Conservation (phyloP, 2,113 vertebrate species). For the Leptodactylus fuscus region DNA sequence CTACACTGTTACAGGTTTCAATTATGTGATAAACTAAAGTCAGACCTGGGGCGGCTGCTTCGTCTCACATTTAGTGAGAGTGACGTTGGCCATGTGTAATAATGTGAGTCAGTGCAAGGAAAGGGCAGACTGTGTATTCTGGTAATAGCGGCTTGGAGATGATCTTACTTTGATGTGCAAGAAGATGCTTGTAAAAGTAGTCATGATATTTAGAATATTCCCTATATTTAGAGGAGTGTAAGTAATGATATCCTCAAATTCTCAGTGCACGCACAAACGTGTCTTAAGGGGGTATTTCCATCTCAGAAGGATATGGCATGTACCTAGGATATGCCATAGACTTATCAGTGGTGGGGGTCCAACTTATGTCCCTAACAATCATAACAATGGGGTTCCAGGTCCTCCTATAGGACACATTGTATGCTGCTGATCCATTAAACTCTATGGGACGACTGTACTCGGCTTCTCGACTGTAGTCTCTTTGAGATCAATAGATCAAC, state of each 20-base stretch:
- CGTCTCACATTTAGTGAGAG: conserved; percentile 62
- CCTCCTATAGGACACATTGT: no score
- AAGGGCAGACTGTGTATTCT: conserved; percentile 30
- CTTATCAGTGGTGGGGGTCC: no score
- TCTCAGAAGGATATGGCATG: not conserved
- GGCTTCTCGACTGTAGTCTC: no score
- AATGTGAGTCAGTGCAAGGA: conserved; percentile 26
- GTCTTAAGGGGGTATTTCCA: not conserved
- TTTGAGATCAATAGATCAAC: no score
- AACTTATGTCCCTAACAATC: no score
- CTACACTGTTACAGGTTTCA: conserved; percentile 56
- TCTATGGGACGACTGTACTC: no score
- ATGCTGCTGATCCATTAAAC: no score
- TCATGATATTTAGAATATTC: conserved; percentile 4
- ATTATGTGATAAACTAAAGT: conserved; percentile 65
- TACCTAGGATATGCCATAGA: not conserved
- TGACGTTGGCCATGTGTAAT: conserved; percentile 57
- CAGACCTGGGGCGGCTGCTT: conserved; percentile 64
- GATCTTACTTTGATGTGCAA: conserved; percentile 48
- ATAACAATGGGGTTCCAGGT: no score
- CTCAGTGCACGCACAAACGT: not conserved
- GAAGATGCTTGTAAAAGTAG: conserved; percentile 23
- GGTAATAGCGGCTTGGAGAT: conserved; percentile 3
- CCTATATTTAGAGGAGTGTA: not conserved
- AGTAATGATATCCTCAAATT: not conserved